Evolutionary conservation across 2,797 vertebrate species (phyloP).

Genomic region (Cetoscarus ocellatus): DNA sequence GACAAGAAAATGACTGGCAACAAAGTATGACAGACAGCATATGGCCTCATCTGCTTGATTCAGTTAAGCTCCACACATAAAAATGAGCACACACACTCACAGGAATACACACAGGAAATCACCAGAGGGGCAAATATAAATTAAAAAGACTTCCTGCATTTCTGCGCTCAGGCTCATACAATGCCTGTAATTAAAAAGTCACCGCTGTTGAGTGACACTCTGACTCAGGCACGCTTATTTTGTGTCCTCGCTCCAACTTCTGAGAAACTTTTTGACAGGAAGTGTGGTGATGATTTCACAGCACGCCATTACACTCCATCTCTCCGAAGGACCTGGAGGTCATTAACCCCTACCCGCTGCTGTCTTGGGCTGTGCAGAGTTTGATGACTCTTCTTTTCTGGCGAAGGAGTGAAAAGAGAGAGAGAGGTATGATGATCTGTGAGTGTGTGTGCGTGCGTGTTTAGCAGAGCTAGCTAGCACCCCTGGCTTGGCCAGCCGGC

Average conservation of each 20-base stretch:
- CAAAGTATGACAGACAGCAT: conserved; percentile 74
- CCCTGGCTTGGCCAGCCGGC: conserved; percentile 84
- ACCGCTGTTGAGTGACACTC: conserved; percentile 55
- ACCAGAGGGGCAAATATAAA: conserved; percentile 56
- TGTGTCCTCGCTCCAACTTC: conserved; percentile 55
- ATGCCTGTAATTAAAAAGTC: conserved; percentile 70
- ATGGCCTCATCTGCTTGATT: conserved; percentile 77
- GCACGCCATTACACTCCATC: conserved; percentile 62
- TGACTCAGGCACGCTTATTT: conserved; percentile 32
- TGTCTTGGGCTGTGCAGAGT: conserved; percentile 65
- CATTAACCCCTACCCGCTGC: conserved; percentile 81
- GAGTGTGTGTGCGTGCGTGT: conserved; percentile 19
- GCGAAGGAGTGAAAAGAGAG: conserved; percentile 64
- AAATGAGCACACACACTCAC: conserved; percentile 17
- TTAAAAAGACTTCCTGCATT: conserved; percentile 69
- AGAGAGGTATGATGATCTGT: conserved; percentile 22
- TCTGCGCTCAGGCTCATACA: conserved; percentile 60
- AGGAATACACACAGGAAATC: conserved; percentile 36
- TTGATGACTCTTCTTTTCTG: conserved; percentile 75
- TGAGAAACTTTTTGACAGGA: conserved; percentile 74
- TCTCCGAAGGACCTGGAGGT: conserved; percentile 75
- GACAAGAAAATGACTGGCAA: conserved; percentile 62
- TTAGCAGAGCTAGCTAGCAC: conserved; percentile 74
- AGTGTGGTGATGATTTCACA: conserved; percentile 67
- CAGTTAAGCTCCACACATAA: conserved; percentile 51